phyloP scores from a whole-genome alignment of 2,797 vertebrate species.

The Diplodus sargus region DNA sequence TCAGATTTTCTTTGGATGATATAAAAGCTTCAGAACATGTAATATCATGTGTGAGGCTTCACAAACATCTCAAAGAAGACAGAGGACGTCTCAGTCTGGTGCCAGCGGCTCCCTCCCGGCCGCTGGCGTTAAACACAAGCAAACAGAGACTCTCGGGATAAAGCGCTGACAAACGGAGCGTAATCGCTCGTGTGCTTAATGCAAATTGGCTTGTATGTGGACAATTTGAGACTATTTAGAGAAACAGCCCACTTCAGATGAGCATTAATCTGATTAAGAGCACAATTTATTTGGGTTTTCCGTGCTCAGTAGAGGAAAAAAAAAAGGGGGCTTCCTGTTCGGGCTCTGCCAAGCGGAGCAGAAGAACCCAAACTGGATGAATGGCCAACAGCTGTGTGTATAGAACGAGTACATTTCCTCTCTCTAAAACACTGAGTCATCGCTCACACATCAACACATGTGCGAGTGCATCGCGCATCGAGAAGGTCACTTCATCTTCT shows the following conservation, averaged over 20 bases:
- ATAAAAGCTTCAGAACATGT: neutral
- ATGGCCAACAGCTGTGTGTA: slow-evolving; percentile 84
- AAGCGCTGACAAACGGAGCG: slow-evolving; percentile 37
- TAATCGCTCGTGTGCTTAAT: slow-evolving; percentile 39
- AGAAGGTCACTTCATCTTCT: slow-evolving; percentile 9
- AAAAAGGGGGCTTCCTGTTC: slow-evolving; percentile 63
- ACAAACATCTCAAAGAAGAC: neutral
- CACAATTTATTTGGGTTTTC: slow-evolving; percentile 80
- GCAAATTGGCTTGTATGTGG: slow-evolving; percentile 54
- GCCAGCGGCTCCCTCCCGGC: neutral
- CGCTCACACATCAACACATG: slow-evolving; percentile 24
- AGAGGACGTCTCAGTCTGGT: neutral
- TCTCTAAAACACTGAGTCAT: slow-evolving; percentile 62
- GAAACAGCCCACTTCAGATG: slow-evolving; percentile 67
- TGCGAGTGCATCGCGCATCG: neutral
- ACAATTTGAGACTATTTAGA: slow-evolving; percentile 60
- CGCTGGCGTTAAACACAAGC: slow-evolving; percentile 22
- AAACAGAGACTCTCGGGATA: slow-evolving; percentile 26
- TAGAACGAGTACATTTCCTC: slow-evolving; percentile 72
- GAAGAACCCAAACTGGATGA: slow-evolving; percentile 62
- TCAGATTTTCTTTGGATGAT: neutral
- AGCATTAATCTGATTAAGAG: slow-evolving; percentile 81
- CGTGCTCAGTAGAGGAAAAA: slow-evolving; percentile 58
- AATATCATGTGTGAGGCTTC: neutral
- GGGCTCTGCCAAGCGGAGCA: slow-evolving; percentile 53